Conservation (phyloP, 2,888 invertebrate species). For the Cephalotes varians region DNA sequence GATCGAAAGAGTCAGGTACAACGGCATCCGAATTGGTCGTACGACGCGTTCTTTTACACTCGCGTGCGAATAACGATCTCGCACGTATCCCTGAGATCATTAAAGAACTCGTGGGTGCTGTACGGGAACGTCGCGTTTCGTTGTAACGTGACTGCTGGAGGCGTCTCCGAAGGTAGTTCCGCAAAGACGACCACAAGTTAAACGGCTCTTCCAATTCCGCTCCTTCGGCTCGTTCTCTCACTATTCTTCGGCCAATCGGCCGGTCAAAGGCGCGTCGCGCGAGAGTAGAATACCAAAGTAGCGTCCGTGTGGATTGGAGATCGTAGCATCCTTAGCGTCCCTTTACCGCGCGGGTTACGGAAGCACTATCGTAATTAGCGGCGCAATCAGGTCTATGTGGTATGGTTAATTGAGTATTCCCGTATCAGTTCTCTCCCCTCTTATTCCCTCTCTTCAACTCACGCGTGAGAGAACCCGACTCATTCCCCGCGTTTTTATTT, state of each 20-base stretch:
- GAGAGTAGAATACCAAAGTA: constrained; percentile 39
- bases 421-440: background rate
- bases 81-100: constrained; percentile 77
- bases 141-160: constrained; percentile 76
- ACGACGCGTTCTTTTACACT: constrained; percentile 52
- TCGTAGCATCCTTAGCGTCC: background rate
- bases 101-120: constrained; percentile 79
- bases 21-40: constrained; percentile 47
- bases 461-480: background rate
- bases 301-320: background rate
- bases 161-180: constrained; percentile 67
- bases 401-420: constrained; percentile 37
- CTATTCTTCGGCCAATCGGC: constrained; percentile 50
- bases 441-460: background rate
- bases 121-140: constrained; percentile 73
- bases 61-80: constrained; percentile 79
- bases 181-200: constrained; percentile 63
- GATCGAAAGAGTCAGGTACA: background rate
- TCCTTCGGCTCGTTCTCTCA: constrained; percentile 41
- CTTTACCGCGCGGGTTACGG: constrained; percentile 19
- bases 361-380: constrained; percentile 13
- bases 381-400: constrained; percentile 7
- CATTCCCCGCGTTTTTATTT: constrained; percentile 37
- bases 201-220: constrained; percentile 59
- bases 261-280: constrained; percentile 36